Evolutionary conservation across 2,888 invertebrate species (phyloP), one percentile per base, ranked within the genome.

Genomic region (Pycnomerus fuliginosus): DNA sequence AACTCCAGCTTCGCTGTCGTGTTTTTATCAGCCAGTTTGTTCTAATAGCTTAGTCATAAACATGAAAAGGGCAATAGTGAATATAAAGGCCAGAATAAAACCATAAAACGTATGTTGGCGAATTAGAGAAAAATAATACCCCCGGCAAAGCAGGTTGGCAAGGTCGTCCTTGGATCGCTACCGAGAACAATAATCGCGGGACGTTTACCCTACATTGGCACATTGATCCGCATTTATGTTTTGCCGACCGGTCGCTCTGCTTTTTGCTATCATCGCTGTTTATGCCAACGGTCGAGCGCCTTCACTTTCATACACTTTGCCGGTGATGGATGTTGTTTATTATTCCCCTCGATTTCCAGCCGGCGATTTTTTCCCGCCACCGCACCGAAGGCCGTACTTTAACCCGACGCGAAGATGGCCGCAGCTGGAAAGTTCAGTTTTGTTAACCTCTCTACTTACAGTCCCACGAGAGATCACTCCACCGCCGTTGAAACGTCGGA

Each of bases 171-270:
- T 50, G 56, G 46, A 28, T 34, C 45, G 24, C 41, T 35, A 44
- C 50, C 46, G 44, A 53, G 48, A 55, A 58, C 53, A 55, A 56
- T 58, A 52, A 58, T 58, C 55, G 47, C 44, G 53, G 58, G 49
- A 48, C 58, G 47, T 58, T 58, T 58, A 56, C 58, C 58, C 51
- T 49, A 39, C 53, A 44, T 44, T 51, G 53, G 56, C 56, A 58
- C 58, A 56, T 52, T 58, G 58, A 58, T 56, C 58, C 56, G 56
- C 45, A 56, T 53, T 51, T 42, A 40, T 45, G 40, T 38, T 40
- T n/a, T 25, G 23, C 17, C 28, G 45, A 45, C 40, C 39, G 45
- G 34, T 36, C 41, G 42, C 43, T 33, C 48, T 33, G 33, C 47
- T 51, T 53, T 47, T 44, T 44, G 35, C 40, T 16, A 36, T 15